These are phyloP conservation scores for Catamblyrhynchus diadema DNA, from an alignment of 2,797 vertebrate genomes.

Conservation along the genomic window DNA sequence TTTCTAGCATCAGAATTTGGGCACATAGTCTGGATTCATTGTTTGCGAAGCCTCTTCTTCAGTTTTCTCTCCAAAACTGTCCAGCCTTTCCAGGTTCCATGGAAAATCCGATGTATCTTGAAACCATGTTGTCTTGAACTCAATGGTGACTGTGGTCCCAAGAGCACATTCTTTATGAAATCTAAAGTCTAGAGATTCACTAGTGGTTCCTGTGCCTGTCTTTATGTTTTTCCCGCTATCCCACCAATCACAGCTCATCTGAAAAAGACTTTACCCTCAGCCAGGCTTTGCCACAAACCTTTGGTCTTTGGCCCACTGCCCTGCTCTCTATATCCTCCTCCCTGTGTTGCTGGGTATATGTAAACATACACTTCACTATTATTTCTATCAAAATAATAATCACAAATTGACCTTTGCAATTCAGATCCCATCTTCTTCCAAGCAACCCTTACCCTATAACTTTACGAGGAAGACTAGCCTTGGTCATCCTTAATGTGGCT, in stretches of 20 bases:
- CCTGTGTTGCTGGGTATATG: not conserved
- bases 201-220: not conserved
- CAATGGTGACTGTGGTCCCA: fast-evolving
- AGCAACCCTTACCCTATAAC: not conserved
- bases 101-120: not conserved
- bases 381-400: not conserved
- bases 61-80: not conserved
- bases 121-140: not conserved
- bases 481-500: not conserved
- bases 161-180: not conserved
- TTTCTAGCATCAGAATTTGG: not conserved
- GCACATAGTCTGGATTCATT: not conserved
- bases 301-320: not conserved
- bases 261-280: not conserved
- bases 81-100: not conserved
- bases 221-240: not conserved
- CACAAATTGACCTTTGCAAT: not conserved
- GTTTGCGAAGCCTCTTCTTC: not conserved
- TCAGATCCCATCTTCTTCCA: not conserved
- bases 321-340: not conserved
- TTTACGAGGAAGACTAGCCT: not conserved
- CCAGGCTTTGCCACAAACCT: not conserved
- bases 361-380: not conserved
- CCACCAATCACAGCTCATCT: not conserved
- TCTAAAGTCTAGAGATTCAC: not conserved